Evolutionary conservation across 2,797 vertebrate genomes (phyloP).

Genomic region (Coendou prehensilis): DNA sequence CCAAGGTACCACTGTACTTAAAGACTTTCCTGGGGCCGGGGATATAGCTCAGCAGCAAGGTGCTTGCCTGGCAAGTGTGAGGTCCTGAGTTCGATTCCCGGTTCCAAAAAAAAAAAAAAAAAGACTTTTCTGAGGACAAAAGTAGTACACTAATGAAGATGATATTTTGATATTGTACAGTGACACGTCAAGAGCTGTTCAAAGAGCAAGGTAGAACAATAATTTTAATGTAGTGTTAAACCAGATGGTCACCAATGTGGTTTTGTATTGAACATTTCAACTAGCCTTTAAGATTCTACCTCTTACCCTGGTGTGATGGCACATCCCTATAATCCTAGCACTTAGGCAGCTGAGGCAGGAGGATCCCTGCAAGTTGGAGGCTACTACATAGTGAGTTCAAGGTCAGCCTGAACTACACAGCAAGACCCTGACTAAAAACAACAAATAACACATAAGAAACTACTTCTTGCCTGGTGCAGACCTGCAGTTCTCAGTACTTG

Average conservation of each 20-base stretch:
- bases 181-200: not conserved
- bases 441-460: not conserved
- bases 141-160: not conserved
- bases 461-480: not conserved
- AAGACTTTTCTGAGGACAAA: not conserved
- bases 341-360: not conserved
- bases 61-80: too few relatives aligned
- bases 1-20: not conserved
- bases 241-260: not conserved
- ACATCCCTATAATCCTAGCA: not conserved
- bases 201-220: not conserved
- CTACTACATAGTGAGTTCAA: not conserved
- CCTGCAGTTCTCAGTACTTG: not conserved
- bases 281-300: not conserved
- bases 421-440: not conserved
- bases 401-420: not conserved
- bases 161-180: not conserved
- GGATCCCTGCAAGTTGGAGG: not conserved
- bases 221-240: not conserved
- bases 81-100: too few relatives aligned
- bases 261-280: slow-evolving; percentile 1
- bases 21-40: not conserved
- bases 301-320: not conserved
- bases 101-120: not conserved
- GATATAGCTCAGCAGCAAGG: too few relatives aligned